Conservation (phyloP, 2,797 vertebrate genomes). For the Momotus momota region DNA sequence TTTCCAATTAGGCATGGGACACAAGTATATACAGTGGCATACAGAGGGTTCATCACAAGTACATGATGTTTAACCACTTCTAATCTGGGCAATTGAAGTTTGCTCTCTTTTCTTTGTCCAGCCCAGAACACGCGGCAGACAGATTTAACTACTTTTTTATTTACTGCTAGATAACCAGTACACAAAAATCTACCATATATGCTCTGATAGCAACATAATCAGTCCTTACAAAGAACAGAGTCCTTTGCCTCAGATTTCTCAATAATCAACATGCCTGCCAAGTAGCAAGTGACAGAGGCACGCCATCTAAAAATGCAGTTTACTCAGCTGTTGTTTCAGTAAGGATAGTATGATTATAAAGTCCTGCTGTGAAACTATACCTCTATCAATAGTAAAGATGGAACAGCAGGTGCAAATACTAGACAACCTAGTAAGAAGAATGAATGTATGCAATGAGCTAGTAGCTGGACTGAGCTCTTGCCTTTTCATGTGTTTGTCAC, state of each 20-base stretch:
- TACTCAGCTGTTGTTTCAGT: background rate
- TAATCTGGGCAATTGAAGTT: background rate
- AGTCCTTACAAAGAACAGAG: background rate
- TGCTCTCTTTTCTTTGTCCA: background rate
- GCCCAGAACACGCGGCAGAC: background rate
- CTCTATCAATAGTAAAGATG: background rate
- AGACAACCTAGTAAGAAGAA: background rate
- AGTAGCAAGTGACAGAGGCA: background rate
- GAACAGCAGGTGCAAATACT: background rate
- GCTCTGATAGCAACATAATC: background rate
- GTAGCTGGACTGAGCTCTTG: background rate
- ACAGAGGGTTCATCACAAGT: background rate
- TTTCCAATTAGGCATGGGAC: background rate
- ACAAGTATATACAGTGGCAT: background rate
- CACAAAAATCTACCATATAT: background rate
- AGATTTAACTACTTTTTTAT: background rate
- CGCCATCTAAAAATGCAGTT: background rate
- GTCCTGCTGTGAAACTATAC: background rate
- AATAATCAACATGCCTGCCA: constrained; percentile 12
- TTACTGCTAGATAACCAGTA: background rate
- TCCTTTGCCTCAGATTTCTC: constrained; percentile 37
- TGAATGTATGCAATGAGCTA: background rate
- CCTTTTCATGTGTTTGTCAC: background rate
- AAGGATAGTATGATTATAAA: background rate
- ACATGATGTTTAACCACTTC: background rate